Conservation (phyloP, 2,113 vertebrate species). For the Steatornis caripensis region DNA sequence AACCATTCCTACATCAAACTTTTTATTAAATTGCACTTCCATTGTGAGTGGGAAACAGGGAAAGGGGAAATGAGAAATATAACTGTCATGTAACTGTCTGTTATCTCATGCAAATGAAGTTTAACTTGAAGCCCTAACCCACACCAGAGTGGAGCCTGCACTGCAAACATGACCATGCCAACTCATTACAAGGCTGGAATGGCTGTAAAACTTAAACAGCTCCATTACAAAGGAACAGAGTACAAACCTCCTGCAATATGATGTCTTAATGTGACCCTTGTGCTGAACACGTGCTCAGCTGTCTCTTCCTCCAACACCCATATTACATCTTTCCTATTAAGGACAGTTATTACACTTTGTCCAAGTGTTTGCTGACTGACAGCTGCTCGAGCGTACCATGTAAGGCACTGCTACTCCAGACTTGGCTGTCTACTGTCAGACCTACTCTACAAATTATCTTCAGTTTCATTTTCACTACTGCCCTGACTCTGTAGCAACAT, state of each 20-base stretch:
- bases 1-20: not conserved
- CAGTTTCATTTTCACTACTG: not conserved
- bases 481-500: not conserved
- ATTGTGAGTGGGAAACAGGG: not conserved
- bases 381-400: fast-evolving
- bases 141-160: fast-evolving
- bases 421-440: not conserved
- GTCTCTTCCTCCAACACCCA: not conserved
- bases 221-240: not conserved
- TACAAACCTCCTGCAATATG: not conserved
- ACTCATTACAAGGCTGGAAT: not conserved
- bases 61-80: not conserved
- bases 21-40: not conserved
- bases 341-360: not conserved
- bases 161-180: not conserved
- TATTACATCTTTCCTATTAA: not conserved
- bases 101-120: not conserved
- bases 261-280: not conserved
- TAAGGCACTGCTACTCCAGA: not conserved
- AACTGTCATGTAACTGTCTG: not conserved
- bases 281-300: not conserved
- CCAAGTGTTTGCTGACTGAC: not conserved
- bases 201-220: not conserved
- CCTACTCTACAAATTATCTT: not conserved
- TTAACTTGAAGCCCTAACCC: not conserved